phyloP scores from a whole-genome alignment of 2,797 vertebrate species.

The Eidolon dupreanum region DNA sequence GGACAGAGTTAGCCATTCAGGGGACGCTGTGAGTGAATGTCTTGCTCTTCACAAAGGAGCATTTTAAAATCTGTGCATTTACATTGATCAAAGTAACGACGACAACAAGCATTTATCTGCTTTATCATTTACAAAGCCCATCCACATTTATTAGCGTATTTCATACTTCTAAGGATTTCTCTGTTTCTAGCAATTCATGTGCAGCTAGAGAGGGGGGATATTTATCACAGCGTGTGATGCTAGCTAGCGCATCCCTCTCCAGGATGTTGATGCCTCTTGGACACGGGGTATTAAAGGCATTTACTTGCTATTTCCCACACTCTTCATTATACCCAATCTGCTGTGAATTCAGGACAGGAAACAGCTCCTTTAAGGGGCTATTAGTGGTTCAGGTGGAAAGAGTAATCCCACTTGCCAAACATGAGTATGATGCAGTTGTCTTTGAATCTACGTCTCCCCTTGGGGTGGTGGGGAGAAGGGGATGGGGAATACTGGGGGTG shows the following conservation, averaged over 20 bases:
- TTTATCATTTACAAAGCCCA: background rate
- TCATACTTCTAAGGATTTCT: background rate
- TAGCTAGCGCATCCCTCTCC: background rate
- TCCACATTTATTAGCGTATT: background rate
- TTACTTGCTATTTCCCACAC: conserved; percentile 31
- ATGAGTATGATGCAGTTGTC: background rate
- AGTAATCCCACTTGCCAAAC: conserved; percentile 49
- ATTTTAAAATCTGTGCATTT: background rate
- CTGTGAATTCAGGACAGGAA: conserved; percentile 60
- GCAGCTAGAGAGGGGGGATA: background rate
- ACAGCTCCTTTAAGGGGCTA: background rate
- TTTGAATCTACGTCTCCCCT: background rate
- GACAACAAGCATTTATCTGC: background rate
- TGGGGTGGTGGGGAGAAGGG: background rate
- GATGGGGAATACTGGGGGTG: background rate
- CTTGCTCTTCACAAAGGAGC: background rate
- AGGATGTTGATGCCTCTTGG: background rate
- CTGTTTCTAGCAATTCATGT: background rate
- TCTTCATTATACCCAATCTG: background rate
- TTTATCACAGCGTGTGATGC: background rate
- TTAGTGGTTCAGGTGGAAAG: conserved; percentile 20
- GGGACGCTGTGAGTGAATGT: background rate
- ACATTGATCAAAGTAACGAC: background rate
- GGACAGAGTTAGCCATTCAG: background rate
- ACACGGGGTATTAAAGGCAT: background rate